Conservation (phyloP, 2,113 vertebrate genomes). For the Colossoma macropomum region DNA sequence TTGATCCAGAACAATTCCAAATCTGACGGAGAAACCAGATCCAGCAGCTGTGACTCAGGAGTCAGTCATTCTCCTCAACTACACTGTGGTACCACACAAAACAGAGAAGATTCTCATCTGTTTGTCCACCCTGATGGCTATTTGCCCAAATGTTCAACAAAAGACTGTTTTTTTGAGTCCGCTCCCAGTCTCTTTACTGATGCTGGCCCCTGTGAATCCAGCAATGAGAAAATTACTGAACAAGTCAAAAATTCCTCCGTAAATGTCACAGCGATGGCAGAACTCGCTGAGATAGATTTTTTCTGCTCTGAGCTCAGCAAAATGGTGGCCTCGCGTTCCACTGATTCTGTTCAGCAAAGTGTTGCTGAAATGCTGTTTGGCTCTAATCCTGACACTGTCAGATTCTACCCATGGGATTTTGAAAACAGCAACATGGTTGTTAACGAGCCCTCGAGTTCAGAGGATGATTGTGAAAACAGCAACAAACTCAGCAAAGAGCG, state of each 20-base stretch:
- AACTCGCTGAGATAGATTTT: slow-evolving; percentile 52
- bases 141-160: slow-evolving; percentile 25
- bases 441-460: slow-evolving; percentile 31
- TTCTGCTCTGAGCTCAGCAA: slow-evolving; percentile 60
- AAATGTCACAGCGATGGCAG: slow-evolving; percentile 27
- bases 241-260: slow-evolving; percentile 10
- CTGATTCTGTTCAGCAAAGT: slow-evolving; percentile 56
- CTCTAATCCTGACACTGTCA: slow-evolving; percentile 49
- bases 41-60: slow-evolving; percentile 33
- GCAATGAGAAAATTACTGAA: slow-evolving; percentile 2
- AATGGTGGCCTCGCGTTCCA: slow-evolving; percentile 56
- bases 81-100: slow-evolving; percentile 20
- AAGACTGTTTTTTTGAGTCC: slow-evolving; percentile 36
- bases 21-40: slow-evolving; percentile 33
- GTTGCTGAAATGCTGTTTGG: slow-evolving; percentile 60
- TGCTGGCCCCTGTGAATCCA: slow-evolving; percentile 8
- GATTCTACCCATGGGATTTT: slow-evolving; percentile 61
- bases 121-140: slow-evolving; percentile 14
- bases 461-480: neutral
- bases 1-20: neutral
- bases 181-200: slow-evolving; percentile 20
- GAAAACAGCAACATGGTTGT: slow-evolving; percentile 46
- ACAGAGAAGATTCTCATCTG: neutral
- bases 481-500: neutral
- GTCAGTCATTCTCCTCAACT: slow-evolving; percentile 45